These are phyloP conservation scores for Anoplolepis gracilipes DNA, from an alignment of 1,140 invertebrate species.

Conservation along the genomic window DNA sequence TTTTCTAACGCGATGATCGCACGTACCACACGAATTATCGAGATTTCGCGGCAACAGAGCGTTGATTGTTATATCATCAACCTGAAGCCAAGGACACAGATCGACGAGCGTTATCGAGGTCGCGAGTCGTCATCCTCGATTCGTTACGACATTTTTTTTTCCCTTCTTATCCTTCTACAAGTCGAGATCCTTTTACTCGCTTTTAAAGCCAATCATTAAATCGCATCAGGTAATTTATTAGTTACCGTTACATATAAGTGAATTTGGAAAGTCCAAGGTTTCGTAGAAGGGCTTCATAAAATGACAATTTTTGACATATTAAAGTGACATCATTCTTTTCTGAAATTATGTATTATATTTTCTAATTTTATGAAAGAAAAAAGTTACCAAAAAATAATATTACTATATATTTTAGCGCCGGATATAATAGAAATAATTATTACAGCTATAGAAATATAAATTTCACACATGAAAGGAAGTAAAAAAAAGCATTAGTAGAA, in stretches of 20 bases:
- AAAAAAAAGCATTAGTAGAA: not conserved
- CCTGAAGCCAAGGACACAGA: slow-evolving; percentile 46
- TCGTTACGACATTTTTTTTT: slow-evolving; percentile 28
- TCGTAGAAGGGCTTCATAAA: not conserved
- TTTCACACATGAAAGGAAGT: not conserved
- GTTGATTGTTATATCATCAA: slow-evolving; percentile 55
- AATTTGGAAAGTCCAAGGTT: not conserved
- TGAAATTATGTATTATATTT: not conserved
- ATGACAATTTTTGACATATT: not conserved
- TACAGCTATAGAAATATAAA: not conserved
- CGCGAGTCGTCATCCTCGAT: slow-evolving; percentile 62
- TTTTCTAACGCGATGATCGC: not conserved
- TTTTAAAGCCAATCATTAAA: not conserved
- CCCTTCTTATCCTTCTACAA: not conserved
- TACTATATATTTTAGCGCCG: not conserved
- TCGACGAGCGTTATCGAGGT: slow-evolving; percentile 56
- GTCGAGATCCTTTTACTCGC: slow-evolving; percentile 22
- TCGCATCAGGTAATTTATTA: not conserved
- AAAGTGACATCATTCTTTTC: not conserved
- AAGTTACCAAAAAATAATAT: not conserved
- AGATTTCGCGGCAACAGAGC: not conserved
- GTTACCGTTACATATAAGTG: not conserved
- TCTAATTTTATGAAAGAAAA: not conserved
- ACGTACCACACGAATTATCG: slow-evolving; percentile 17
- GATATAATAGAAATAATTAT: not conserved